Percentiles rank a stretch among this genome's conserved stretches.
Conservation (phyloP, 2,113 vertebrate species). For the Ammospiza caudacuta region DNA sequence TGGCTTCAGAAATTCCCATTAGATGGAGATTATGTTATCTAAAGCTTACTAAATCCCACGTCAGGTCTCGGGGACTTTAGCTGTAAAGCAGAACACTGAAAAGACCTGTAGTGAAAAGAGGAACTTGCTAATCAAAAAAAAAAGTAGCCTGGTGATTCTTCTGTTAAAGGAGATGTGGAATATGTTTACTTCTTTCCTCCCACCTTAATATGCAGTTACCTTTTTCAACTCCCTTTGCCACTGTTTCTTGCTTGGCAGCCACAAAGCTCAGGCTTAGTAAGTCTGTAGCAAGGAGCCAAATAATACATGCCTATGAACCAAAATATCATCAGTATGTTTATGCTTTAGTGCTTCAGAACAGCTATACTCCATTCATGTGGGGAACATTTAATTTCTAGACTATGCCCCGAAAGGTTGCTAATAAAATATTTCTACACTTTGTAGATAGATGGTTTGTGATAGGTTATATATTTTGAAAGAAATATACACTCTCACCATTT, state of each 20-base stretch:
- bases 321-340: conserved; percentile 42
- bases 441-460: conserved; percentile 29
- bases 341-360: conserved; percentile 56
- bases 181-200: not conserved
- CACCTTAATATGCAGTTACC: conserved; percentile 33
- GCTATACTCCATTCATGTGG: conserved; percentile 33
- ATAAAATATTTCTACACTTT: conserved; percentile 61
- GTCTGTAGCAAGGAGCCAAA: conserved; percentile 36
- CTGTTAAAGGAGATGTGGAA: conserved; percentile 13
- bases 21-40: conserved; percentile 76
- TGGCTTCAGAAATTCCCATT: conserved; percentile 73
- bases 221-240: conserved; percentile 53
- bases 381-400: conserved; percentile 49
- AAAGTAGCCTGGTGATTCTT: conserved; percentile 15
- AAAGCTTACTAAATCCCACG: conserved; percentile 69
- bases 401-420: conserved; percentile 26
- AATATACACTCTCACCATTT: not conserved
- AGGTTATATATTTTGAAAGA: conserved; percentile 28
- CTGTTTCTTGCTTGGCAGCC: conserved; percentile 47
- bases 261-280: conserved; percentile 4
- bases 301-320: conserved; percentile 25
- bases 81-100: conserved; percentile 52
- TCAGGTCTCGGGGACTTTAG: conserved; percentile 64
- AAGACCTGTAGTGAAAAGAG: conserved; percentile 1
- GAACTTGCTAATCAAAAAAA: conserved; percentile 64